Evolutionary conservation across 2,888 invertebrate species (phyloP), one percentile per base, ranked within the genome.

Genomic region (Linyphia triangularis): DNA sequence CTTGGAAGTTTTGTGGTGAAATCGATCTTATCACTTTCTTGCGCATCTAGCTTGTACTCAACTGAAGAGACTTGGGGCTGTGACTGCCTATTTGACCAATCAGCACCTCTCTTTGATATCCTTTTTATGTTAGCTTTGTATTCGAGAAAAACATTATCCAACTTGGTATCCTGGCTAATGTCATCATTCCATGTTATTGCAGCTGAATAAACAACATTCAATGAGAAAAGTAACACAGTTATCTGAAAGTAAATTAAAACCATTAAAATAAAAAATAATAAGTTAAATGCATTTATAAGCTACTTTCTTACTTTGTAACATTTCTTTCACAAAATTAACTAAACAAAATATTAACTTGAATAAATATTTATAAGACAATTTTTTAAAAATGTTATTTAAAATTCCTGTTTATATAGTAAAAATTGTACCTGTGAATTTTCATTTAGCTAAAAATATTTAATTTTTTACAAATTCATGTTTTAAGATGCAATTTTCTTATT

Each of bases 81-180:
- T 0, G n/a, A 19, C 30, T 19, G n/a, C 16, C 59, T 69, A 5
- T 19, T 69, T 10, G 81, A 81, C 81, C 81, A 81, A 30, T 81
- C 81, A 24, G 69, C 19, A 19, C 81, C 57, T 24, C 69, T 13
- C 22, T 70, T 69, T 16, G 43, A 65, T 9, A 67, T 51, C 4
- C 13, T 16, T n/a, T 22, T 57, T 1, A 9, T 3, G 5, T 22
- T 9, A 0, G 1, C 13, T 59, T 57, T n/a, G 7, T 33, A 1
- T n/a, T 57, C 40, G 7, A 22, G 13, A 19, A 37, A 1, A 16
- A 37, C 24, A 57, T 9, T 37, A 10, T 40, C 28, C 16, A 22
- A n/a, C 26, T n/a, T n/a, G 2, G 19, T 2, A 9, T n/a, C 33
- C 37, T 81, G 57, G 0, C 40, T 51, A 10, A 10, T n/a, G 28